phyloP scores from a whole-genome alignment of 2,888 invertebrate species.

The Drosophila diplacantha region DNA sequence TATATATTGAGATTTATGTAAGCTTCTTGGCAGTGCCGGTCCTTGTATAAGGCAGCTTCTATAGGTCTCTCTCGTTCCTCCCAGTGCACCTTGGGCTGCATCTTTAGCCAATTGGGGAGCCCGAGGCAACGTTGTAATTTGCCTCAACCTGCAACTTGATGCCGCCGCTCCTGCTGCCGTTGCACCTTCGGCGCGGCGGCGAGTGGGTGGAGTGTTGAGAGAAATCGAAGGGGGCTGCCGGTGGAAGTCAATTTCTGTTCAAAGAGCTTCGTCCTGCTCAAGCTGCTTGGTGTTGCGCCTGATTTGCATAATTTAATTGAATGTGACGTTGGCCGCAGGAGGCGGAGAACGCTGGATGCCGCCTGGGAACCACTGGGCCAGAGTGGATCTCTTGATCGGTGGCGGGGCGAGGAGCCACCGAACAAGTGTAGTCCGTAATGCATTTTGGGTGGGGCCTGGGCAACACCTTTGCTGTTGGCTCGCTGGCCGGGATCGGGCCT shows the following conservation, averaged over 20 bases:
- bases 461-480: conserved; percentile 51
- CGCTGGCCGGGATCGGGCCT: conserved; percentile 18
- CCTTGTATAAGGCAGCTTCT: too few relatives aligned
- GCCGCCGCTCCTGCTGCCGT: conserved; percentile 25
- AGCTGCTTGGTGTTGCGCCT: conserved; percentile 55
- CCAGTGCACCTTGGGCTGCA: conserved; percentile 5
- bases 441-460: conserved; percentile 55
- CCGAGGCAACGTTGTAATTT: conserved; percentile 57
- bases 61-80: not conserved
- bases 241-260: conserved; percentile 49
- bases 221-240: conserved; percentile 26
- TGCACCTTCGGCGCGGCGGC: conserved; percentile 36
- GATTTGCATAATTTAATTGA: conserved; percentile 75
- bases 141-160: conserved; percentile 50
- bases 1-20: not conserved
- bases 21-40: not conserved
- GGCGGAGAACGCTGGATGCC: conserved; percentile 15
- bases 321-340: conserved; percentile 54
- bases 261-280: conserved; percentile 38
- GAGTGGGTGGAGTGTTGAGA: conserved; percentile 66
- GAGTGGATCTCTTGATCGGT: not conserved
- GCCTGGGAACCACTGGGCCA: conserved; percentile 23
- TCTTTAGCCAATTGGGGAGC: conserved; percentile 21
- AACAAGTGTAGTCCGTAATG: conserved; percentile 66
- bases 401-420: conserved; percentile 1